Conservation (phyloP, 2,113 vertebrate species). For the Rhombomys opimus region DNA sequence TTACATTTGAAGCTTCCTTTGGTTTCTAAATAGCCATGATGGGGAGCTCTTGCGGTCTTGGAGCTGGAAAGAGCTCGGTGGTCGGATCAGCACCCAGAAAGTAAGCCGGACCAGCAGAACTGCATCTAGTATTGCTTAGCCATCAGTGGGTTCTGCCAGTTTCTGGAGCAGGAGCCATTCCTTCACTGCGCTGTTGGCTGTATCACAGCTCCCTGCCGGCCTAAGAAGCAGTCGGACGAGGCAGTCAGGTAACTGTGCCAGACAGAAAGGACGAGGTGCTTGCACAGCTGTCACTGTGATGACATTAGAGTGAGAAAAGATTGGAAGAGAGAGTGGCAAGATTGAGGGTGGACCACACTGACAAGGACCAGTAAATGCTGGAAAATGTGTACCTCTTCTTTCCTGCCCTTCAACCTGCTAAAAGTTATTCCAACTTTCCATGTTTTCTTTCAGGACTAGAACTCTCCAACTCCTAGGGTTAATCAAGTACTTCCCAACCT, state of each 20-base stretch:
- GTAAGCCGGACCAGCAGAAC: not conserved
- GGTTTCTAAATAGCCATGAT: not conserved
- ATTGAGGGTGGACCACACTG: no score
- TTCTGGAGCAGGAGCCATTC: not conserved
- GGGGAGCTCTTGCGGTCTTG: not conserved
- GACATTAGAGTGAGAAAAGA: no score
- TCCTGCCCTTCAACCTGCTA: not conserved
- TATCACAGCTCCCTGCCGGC: fast-evolving
- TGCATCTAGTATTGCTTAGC: no score
- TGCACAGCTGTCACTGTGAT: fast-evolving
- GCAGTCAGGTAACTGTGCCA: not conserved
- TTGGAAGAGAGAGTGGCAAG: not conserved
- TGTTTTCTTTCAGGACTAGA: not conserved
- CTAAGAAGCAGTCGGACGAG: fast-evolving
- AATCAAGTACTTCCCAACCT: not conserved
- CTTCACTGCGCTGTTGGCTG: not conserved
- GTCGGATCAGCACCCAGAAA: not conserved
- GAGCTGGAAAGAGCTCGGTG: not conserved
- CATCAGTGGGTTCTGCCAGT: not conserved
- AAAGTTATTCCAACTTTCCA: not conserved
- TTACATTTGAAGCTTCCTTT: not conserved
- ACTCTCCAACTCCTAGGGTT: not conserved
- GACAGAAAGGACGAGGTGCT: not conserved
- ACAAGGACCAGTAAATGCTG: not conserved
- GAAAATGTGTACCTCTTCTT: not conserved